Evolutionary conservation across 2,888 invertebrate genomes (phyloP), one percentile per base, ranked within the genome.

Genomic region (Onthophagus sagittarius): DNA sequence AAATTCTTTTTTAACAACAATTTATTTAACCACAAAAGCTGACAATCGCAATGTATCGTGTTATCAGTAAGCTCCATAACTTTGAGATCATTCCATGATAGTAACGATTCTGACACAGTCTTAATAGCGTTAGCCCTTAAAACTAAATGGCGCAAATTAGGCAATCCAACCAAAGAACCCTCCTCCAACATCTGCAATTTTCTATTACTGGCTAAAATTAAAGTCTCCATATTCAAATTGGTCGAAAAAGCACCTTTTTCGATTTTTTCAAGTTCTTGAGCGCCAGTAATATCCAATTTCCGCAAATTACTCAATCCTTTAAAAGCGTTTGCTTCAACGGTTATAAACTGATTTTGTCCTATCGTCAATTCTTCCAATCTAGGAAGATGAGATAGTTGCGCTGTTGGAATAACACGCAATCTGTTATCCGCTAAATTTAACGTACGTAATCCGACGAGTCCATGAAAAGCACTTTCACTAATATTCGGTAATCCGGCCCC

Each of bases 381-480:
- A 5, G 89, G 88, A 72, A 96, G 86, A 71, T 90, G 88, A 3
- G 91, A 89, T 62, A 95, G 82, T 76, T 94, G 93, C 15, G 88
- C 87, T 0, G 95, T 94, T 2, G 96, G 95, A 67, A 96, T 90
- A 71, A 88, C 88, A 70, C 88, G 88, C 74, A 96, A 85, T 78
- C 92, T 90, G 85, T 95, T 96, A 77, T 93, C 95, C n/a, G 92
- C 91, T 15, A 96, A 86, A 83, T 93, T 93, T 33, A 96, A 86
- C 79, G 88, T 92, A 76, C 95, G 89, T 63, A 96, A 86, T n/a
- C 91, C 91, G 74, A 90, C 90, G 72, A 94, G 86, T 69, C 94
- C 94, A 75, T 90, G 88, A 80, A 96, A 92, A 14, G 95, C 93
- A 74, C 90, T 88, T 14, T 90, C 90, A 77, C 93, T 93, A 76